Percentiles rank a stretch among this genome's conserved stretches.
Evolutionary conservation across 2,113 vertebrate species (phyloP).

Genomic region (Hystrix brachyura): DNA sequence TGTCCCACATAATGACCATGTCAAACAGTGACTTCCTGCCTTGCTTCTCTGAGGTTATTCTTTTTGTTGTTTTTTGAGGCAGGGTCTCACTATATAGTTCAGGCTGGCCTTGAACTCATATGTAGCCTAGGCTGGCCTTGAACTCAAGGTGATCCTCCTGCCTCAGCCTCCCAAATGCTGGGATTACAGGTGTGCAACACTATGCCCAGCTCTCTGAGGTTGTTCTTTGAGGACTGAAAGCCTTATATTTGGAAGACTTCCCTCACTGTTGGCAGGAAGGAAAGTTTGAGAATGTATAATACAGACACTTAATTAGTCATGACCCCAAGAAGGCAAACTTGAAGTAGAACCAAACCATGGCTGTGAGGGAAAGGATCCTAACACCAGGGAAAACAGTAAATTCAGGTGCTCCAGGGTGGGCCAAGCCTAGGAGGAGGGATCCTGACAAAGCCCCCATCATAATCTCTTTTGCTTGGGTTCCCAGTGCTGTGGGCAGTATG

Average conservation of each 20-base stretch:
- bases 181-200: no score
- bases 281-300: background rate
- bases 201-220: background rate
- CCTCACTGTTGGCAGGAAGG: background rate
- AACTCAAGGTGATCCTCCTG: no score
- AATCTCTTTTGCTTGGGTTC: background rate
- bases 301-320: background rate
- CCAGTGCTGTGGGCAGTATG: background rate
- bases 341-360: background rate
- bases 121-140: no score
- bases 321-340: background rate
- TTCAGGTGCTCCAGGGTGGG: background rate
- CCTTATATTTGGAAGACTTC: background rate
- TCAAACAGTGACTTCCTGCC: background rate
- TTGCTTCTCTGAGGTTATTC: background rate
- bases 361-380: background rate
- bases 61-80: background rate
- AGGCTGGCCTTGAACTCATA: no score
- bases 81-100: no score
- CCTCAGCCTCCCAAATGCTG: no score
- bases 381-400: background rate
- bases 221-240: background rate
- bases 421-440: background rate
- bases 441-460: accelerated
- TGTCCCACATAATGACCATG: background rate